Conservation (phyloP, 2,797 vertebrate genomes). For the Hyperoplus immaculatus region DNA sequence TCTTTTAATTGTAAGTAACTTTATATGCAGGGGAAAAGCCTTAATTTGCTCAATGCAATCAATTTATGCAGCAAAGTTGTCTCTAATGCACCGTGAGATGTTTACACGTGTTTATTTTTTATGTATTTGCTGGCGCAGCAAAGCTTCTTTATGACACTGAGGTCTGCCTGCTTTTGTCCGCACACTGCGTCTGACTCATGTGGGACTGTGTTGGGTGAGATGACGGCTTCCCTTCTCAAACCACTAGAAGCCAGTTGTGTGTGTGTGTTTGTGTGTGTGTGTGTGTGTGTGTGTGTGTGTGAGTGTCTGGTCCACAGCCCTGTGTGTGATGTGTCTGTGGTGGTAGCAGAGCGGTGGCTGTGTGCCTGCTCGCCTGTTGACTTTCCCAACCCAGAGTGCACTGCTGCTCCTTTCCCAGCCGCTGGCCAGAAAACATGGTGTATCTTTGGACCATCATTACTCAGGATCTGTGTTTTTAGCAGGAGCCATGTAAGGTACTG, state of each 20-base stretch:
- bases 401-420: constrained; percentile 55
- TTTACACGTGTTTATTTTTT: constrained; percentile 30
- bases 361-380: constrained; percentile 65
- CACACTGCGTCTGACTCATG: constrained; percentile 70
- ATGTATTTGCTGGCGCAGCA: constrained; percentile 29
- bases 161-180: constrained; percentile 70
- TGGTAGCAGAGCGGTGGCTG: constrained; percentile 68
- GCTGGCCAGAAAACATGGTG: constrained; percentile 54
- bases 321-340: constrained; percentile 78
- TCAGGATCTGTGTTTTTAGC: constrained; percentile 49
- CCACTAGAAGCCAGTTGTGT: constrained; percentile 82
- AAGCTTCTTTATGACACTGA: constrained; percentile 60
- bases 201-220: constrained; percentile 74
- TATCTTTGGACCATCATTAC: constrained; percentile 72
- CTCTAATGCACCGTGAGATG: neutral
- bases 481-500: constrained; percentile 37
- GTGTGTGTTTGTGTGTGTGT: too few relatives aligned
- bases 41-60: neutral
- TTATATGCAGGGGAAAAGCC: constrained; percentile 12
- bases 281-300: constrained; percentile 42
- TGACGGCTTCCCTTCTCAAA: constrained; percentile 73
- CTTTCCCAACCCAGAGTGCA: constrained; percentile 53
- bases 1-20: constrained; percentile 1
- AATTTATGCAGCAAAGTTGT: neutral
- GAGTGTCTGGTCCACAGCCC: constrained; percentile 77